Evolutionary conservation across 2,888 invertebrate species (phyloP).

Genomic region (Ectemnius continuus): DNA sequence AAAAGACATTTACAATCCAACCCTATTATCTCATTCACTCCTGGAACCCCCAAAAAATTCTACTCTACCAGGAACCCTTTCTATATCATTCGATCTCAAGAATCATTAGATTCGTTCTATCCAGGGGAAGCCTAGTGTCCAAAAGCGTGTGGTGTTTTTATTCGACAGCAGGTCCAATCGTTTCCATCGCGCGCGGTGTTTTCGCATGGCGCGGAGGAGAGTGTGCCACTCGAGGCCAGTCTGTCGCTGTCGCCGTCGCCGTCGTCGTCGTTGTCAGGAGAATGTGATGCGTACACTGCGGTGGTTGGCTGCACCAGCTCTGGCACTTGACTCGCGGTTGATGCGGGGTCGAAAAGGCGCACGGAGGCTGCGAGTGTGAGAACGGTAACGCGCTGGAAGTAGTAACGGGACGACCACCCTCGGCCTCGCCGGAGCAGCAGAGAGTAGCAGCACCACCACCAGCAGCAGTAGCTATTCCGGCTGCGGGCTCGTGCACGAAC

Average conservation of each 20-base stretch:
- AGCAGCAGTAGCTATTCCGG: constrained; percentile 54
- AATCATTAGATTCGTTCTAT: constrained; percentile 8
- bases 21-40: too few relatives aligned
- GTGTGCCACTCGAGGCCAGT: constrained; percentile 54
- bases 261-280: constrained; percentile 28
- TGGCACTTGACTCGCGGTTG: constrained; percentile 69
- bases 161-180: constrained; percentile 27
- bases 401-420: constrained; percentile 46
- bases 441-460: too few relatives aligned
- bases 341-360: constrained; percentile 52
- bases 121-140: constrained; percentile 7
- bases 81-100: neutral
- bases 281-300: constrained; percentile 42
- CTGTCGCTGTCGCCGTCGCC: constrained; percentile 48
- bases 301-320: constrained; percentile 10
- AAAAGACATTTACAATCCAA: too few relatives aligned
- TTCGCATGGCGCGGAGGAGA: constrained; percentile 44
- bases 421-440: constrained; percentile 29
- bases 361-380: constrained; percentile 58
- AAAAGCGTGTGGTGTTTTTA: constrained; percentile 40
- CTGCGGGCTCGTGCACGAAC: constrained; percentile 69
- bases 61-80: too few relatives aligned
- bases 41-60: too few relatives aligned
- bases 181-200: constrained; percentile 52
- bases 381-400: constrained; percentile 46